phyloP scores from a whole-genome alignment of 2,113 vertebrate genomes.

The Camelus bactrianus region DNA sequence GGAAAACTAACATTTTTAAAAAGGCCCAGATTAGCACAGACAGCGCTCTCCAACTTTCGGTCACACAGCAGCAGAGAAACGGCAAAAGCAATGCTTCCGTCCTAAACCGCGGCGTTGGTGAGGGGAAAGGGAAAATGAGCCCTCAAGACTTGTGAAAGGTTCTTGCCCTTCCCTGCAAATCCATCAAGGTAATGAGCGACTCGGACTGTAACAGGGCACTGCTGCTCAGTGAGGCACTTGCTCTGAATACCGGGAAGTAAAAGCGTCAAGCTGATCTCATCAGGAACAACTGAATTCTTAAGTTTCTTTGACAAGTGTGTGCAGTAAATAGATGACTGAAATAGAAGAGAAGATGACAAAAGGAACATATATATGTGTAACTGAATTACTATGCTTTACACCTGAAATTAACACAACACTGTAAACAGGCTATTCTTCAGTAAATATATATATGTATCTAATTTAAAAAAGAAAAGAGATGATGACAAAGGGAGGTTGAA shows the following conservation, averaged over 20 bases:
- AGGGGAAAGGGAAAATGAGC: fast-evolving
- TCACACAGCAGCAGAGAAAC: not conserved
- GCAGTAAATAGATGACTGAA: not conserved
- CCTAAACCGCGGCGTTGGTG: fast-evolving
- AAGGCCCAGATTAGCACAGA: not conserved
- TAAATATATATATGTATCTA: too few relatives aligned
- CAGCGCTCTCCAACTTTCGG: not conserved
- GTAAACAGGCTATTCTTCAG: too few relatives aligned
- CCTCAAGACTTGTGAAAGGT: not conserved
- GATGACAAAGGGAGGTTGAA: not conserved
- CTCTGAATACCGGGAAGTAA: conserved; percentile 2
- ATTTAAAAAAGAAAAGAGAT: not conserved
- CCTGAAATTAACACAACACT: too few relatives aligned
- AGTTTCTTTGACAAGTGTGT: not conserved
- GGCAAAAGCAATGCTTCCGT: not conserved
- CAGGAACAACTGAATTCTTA: not conserved
- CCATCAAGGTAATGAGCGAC: not conserved
- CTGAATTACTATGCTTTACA: too few relatives aligned
- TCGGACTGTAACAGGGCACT: not conserved
- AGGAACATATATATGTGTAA: too few relatives aligned
- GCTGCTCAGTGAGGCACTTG: not conserved
- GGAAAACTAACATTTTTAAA: not conserved
- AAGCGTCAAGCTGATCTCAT: not conserved
- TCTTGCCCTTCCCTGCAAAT: not conserved
- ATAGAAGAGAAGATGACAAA: not conserved